A percentile compares a stretch with the other conserved stretches of the same genome.
phyloP scores from a whole-genome alignment of 92 coral and sea anemone species.

The Phymanthus crucifer region DNA sequence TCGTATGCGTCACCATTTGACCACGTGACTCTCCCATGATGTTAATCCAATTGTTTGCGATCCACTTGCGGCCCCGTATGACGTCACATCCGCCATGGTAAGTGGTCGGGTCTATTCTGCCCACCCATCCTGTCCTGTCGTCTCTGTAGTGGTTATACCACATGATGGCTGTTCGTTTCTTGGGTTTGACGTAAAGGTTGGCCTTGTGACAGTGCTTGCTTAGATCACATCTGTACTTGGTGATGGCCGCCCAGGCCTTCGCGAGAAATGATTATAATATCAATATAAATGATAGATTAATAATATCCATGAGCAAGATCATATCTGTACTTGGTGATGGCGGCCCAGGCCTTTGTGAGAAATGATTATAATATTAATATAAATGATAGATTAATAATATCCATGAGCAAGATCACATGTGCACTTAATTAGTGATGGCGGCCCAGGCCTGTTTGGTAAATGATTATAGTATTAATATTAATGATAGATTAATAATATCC shows the following conservation, averaged over 20 bases:
- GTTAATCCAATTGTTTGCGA: constrained; percentile 97
- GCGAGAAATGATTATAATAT: too few relatives aligned
- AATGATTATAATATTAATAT: too few relatives aligned
- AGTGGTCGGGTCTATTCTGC: constrained; percentile 72
- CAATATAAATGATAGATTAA: too few relatives aligned
- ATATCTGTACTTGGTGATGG: constrained; percentile 76
- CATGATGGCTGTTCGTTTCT: constrained; percentile 81
- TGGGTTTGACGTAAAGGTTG: constrained; percentile 77
- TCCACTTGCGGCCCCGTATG: constrained; percentile 89
- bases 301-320: too few relatives aligned
- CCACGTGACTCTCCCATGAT: constrained; percentile 71
- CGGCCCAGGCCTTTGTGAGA: constrained; percentile 79
- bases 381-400: too few relatives aligned
- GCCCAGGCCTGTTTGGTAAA: constrained; percentile 87
- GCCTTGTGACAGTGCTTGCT: constrained; percentile 95
- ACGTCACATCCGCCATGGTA: constrained; percentile 98
- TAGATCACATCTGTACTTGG: constrained; percentile 84
- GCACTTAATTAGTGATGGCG: constrained; percentile 68
- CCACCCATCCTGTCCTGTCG: constrained; percentile 83
- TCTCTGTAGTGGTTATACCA: constrained; percentile 92
- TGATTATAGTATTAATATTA: too few relatives aligned
- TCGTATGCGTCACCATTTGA: constrained; percentile 63
- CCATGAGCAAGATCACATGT: constrained; percentile 91
- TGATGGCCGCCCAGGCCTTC: constrained; percentile 76
- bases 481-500: too few relatives aligned